Percentiles rank a stretch among this genome's conserved stretches.
These are phyloP conservation scores for Gerris buenoi DNA, from an alignment of 1,140 invertebrate genomes.

Conservation along the genomic window DNA sequence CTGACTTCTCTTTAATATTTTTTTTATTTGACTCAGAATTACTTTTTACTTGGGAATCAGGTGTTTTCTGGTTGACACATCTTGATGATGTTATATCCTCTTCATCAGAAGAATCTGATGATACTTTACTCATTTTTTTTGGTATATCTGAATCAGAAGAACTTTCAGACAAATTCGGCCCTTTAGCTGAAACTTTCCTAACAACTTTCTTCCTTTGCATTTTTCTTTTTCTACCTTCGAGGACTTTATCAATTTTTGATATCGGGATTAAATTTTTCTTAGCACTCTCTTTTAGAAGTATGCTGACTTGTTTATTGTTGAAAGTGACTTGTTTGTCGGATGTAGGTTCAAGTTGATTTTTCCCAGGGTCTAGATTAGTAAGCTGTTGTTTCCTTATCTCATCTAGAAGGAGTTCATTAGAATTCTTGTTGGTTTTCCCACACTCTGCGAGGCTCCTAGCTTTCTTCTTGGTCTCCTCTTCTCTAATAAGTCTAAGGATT, in stretches of 20 bases:
- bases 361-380: background rate
- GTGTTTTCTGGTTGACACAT: background rate
- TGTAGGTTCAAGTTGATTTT: background rate
- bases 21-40: conserved; percentile 16
- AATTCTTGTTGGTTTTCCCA: background rate
- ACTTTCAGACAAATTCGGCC: conserved; percentile 1
- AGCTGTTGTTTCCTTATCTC: conserved; percentile 20
- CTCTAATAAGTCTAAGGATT: conserved; percentile 38
- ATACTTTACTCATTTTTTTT: too few relatives aligned
- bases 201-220: background rate
- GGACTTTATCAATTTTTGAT: background rate
- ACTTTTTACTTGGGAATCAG: background rate
- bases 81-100: background rate
- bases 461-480: conserved; percentile 25
- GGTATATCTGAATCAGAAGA: background rate
- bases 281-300: background rate
- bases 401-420: background rate
- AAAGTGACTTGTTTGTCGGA: background rate
- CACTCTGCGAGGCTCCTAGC: background rate
- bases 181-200: background rate
- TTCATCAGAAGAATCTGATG: background rate
- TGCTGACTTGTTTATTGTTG: background rate
- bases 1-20: too few relatives aligned
- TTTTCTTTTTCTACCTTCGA: background rate
- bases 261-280: background rate